Evolutionary conservation across 1,140 invertebrate genomes (phyloP).

Genomic region (Monochamus saltuarius): DNA sequence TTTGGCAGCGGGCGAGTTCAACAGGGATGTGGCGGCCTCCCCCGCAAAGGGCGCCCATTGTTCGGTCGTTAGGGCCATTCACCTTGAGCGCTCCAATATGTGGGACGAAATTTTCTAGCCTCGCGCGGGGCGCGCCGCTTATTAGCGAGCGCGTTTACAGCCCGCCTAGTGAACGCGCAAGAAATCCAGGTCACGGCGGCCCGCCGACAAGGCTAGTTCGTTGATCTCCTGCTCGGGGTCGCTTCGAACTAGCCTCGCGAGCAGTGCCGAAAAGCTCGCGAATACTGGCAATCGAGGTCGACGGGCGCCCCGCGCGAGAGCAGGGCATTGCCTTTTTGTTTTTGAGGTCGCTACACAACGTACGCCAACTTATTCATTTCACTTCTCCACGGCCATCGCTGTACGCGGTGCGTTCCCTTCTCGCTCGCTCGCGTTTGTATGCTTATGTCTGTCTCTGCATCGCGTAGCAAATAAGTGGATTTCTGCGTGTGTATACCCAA

Average conservation of each 20-base stretch:
- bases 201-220: slow-evolving; percentile 43
- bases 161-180: slow-evolving; percentile 9
- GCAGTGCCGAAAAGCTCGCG: slow-evolving; percentile 12
- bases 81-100: slow-evolving; percentile 41
- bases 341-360: slow-evolving; percentile 43
- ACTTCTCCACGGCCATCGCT: slow-evolving; percentile 13
- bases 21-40: background rate
- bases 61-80: slow-evolving; percentile 35
- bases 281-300: slow-evolving; percentile 44
- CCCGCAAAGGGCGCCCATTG: slow-evolving; percentile 9
- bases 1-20: no score
- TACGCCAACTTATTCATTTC: slow-evolving; percentile 25
- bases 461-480: slow-evolving; percentile 3
- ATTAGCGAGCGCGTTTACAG: slow-evolving; percentile 5
- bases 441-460: background rate
- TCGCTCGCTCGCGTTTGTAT: background rate
- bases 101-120: slow-evolving; percentile 38
- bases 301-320: slow-evolving; percentile 33
- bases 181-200: slow-evolving; percentile 44
- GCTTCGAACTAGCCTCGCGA: slow-evolving; percentile 23
- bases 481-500: slow-evolving; percentile 26
- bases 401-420: background rate
- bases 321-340: slow-evolving; percentile 46
- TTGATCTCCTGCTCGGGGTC: slow-evolving; percentile 32
- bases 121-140: slow-evolving; percentile 16